Evolutionary conservation across 2,888 invertebrate genomes (phyloP).

Genomic region (Archips crataeganus): DNA sequence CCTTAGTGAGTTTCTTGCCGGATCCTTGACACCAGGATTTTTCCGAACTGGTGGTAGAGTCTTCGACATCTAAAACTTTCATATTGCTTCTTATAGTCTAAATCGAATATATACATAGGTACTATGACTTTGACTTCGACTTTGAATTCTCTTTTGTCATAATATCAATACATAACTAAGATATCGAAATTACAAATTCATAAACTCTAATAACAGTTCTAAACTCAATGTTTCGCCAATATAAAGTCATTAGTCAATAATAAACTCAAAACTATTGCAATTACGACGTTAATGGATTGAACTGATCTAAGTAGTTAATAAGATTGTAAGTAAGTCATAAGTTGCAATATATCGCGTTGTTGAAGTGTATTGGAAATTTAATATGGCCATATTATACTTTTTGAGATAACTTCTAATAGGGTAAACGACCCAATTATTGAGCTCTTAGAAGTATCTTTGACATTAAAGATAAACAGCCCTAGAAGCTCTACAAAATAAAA

Average conservation of each 20-base stretch:
- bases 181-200: neutral
- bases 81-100: too few species aligned
- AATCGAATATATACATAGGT: too few species aligned
- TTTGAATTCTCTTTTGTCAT: too few species aligned
- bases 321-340: neutral
- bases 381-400: neutral
- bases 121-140: too few species aligned
- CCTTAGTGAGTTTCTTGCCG: too few species aligned
- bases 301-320: neutral
- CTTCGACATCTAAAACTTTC: too few species aligned
- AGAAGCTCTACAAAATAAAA: too few species aligned
- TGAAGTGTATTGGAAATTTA: constrained; percentile 9
- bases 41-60: too few species aligned
- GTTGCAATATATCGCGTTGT: neutral
- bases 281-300: neutral
- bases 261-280: constrained; percentile 10
- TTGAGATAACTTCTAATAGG: neutral
- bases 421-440: neutral
- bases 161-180: neutral
- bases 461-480: too few species aligned
- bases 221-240: neutral
- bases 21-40: too few species aligned
- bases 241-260: constrained; percentile 5
- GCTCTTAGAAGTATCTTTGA: too few species aligned
- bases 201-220: neutral